Conservation (phyloP, 1,140 invertebrate species). For the Megalopta genalis region DNA sequence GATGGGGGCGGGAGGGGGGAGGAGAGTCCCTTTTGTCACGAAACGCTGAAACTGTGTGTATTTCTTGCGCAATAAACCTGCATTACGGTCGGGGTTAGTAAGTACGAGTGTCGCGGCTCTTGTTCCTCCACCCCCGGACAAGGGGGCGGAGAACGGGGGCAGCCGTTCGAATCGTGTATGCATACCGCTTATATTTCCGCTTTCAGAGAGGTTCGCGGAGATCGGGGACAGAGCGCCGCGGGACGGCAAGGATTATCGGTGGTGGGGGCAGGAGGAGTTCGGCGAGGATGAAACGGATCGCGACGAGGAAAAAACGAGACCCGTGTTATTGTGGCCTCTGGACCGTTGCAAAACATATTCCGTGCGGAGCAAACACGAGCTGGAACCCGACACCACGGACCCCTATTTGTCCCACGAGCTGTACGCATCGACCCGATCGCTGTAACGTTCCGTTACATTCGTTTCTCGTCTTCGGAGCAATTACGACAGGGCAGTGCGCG, state of each 20-base stretch:
- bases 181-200: slow-evolving; percentile 48
- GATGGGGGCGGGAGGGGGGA: too few relatives aligned
- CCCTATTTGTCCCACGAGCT: slow-evolving; percentile 44
- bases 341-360: slow-evolving; percentile 4
- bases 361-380: neutral
- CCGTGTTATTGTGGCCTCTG: neutral
- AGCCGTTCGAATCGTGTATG: slow-evolving; percentile 21
- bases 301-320: neutral
- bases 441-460: neutral
- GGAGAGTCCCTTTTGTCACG: neutral
- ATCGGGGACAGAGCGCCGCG: neutral
- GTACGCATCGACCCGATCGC: slow-evolving; percentile 20
- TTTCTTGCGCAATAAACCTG: neutral
- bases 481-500: too few relatives aligned
- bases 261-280: slow-evolving; percentile 12
- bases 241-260: slow-evolving; percentile 32
- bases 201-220: slow-evolving; percentile 33
- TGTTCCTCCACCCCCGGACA: neutral
- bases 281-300: slow-evolving; percentile 30
- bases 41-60: too few relatives aligned
- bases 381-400: slow-evolving; percentile 28
- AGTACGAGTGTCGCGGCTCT: neutral
- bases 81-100: neutral
- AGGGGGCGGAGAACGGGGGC: neutral
- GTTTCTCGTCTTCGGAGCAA: too few relatives aligned